Evolutionary conservation across 2,888 invertebrate species (phyloP).

Genomic region (Glomeris marginata): DNA sequence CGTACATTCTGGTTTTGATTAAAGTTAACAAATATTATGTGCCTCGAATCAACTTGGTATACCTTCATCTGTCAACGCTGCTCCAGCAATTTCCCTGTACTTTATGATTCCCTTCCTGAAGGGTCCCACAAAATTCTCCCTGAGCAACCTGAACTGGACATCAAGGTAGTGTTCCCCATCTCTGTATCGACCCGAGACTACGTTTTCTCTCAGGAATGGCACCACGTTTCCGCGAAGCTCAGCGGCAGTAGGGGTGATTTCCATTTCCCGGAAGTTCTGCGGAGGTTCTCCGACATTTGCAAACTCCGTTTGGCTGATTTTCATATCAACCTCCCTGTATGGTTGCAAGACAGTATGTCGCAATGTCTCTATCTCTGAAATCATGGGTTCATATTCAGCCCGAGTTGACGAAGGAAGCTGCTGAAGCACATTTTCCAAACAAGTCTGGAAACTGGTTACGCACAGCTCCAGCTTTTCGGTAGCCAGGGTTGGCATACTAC

Average conservation of each 20-base stretch:
- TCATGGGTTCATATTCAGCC: too few species aligned
- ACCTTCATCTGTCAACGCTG: too few species aligned
- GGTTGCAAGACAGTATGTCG: slow-evolving; percentile 14
- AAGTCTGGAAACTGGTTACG: too few species aligned
- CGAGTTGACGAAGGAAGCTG: too few species aligned
- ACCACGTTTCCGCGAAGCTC: slow-evolving; percentile 25
- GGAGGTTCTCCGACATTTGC: slow-evolving; percentile 26
- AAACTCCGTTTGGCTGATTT: slow-evolving; percentile 6
- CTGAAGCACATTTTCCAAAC: too few species aligned
- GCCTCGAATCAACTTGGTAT: too few species aligned
- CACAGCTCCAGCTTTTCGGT: too few species aligned
- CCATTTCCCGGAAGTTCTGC: slow-evolving; percentile 29
- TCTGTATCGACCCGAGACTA: slow-evolving; percentile 44
- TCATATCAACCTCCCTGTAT: slow-evolving; percentile 25
- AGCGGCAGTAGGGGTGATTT: slow-evolving; percentile 26
- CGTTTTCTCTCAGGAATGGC: slow-evolving; percentile 41
- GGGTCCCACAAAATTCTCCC: slow-evolving; percentile 65
- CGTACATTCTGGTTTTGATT: too few species aligned
- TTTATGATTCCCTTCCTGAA: slow-evolving; percentile 48
- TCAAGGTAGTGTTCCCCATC: slow-evolving; percentile 57
- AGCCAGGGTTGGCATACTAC: too few species aligned
- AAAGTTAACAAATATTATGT: too few species aligned
- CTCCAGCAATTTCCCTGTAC: slow-evolving; percentile 28
- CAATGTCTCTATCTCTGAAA: too few species aligned
- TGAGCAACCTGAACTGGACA: slow-evolving; percentile 56